These are phyloP conservation scores for Papilio machaon DNA, from an alignment of 1,140 invertebrate genomes.

Conservation along the genomic window DNA sequence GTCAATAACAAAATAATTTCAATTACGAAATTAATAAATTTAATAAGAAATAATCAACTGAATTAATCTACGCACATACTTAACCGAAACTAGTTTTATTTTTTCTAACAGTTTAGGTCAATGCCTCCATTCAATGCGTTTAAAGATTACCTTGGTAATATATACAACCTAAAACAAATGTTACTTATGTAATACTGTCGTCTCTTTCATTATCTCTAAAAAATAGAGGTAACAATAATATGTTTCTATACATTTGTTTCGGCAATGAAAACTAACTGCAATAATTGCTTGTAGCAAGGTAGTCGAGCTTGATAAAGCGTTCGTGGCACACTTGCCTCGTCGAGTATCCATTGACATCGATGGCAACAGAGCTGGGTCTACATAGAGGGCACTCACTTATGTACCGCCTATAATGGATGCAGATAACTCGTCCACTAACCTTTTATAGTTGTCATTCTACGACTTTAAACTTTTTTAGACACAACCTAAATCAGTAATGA, in stretches of 20 bases:
- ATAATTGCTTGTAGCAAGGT: conserved; percentile 45
- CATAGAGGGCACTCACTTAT: conserved; percentile 39
- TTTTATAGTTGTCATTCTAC: background rate
- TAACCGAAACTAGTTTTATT: conserved; percentile 20
- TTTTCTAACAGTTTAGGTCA: conserved; percentile 13
- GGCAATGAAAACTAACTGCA: conserved; percentile 10
- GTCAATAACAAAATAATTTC: too few relatives aligned
- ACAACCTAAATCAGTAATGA: background rate
- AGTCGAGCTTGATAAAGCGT: conserved; percentile 48
- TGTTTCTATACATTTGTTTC: background rate
- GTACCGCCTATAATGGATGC: conserved; percentile 4
- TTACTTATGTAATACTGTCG: background rate
- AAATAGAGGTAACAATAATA: background rate
- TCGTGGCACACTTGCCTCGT: conserved; percentile 44
- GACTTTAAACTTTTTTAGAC: background rate
- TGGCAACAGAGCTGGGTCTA: conserved; percentile 51
- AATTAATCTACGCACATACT: conserved; percentile 25
- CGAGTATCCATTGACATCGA: conserved; percentile 51
- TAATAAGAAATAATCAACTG: background rate
- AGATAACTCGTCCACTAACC: background rate
- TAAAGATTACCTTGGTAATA: background rate
- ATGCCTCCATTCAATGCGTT: conserved; percentile 17
- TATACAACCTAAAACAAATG: background rate
- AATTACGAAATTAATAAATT: background rate
- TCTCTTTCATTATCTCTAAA: background rate